Evolutionary conservation across 2,797 vertebrate species (phyloP), one percentile per base, ranked within the genome.

Genomic region (Ceyx erithaca): DNA sequence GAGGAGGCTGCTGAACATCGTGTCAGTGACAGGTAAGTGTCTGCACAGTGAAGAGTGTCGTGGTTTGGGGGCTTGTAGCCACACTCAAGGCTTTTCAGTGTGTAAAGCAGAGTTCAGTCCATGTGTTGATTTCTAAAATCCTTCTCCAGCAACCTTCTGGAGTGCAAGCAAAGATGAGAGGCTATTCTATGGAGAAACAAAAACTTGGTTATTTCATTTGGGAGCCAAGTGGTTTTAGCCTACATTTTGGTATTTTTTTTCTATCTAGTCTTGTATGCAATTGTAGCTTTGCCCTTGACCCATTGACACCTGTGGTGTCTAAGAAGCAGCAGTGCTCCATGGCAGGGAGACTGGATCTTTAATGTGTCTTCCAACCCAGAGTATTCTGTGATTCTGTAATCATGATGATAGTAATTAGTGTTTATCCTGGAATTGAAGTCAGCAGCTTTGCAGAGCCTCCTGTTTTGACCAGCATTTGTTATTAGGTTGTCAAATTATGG

Each of bases 1-100:
- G 99, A 98, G 99, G 88, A 97, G 99, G 73, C 96, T 99, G 52
- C 98, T 99, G 26, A 99, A 99, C 96, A 99, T 99, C 80, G 99
- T 99, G 63, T 99, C 99, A 6, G 98, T 99, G 89, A 99, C 99
- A 59, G 99, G 99, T 99, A 70, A 87, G 85, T 8, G 14, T 28
- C 62, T 10, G 22, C 68, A 25, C 17, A 22, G 9, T 54, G 33
- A 63, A 31, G 19, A 33, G 28, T 49, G 11, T 40, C 43, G 31
- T 76, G 23, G 73, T 81, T 62, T 78, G 12, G 2, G 37, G 59
- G 26, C 54, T 52, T 51, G 14, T 51, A 54, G 37, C 59, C 75
- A 25, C 16, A 30, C 49, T 70, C 30, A 37, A 40, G 48, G 45
- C 33, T 52, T 72, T 7, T n/a, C 35, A 14, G 19, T 40, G 21